phyloP scores from a whole-genome alignment of 1,140 invertebrate species.

The Lepidotrigona ventralis region DNA sequence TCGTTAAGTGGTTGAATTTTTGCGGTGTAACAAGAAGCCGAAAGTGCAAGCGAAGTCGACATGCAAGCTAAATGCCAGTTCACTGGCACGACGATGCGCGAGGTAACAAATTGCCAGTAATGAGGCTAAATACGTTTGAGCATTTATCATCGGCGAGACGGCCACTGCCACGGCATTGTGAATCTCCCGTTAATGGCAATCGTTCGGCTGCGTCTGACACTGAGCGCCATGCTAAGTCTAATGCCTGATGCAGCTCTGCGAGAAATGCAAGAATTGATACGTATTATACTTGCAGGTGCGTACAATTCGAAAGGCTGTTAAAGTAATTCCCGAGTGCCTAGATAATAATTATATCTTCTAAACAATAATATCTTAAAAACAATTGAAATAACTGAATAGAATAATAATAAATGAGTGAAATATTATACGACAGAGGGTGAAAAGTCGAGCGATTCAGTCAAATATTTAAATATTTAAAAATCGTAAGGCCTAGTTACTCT shows the following conservation, averaged over 20 bases:
- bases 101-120: slow-evolving; percentile 69
- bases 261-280: background rate
- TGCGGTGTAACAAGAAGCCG: slow-evolving; percentile 18
- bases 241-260: background rate
- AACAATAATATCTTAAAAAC: too few relatives aligned
- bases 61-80: slow-evolving; percentile 1
- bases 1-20: slow-evolving; percentile 9
- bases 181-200: slow-evolving; percentile 59
- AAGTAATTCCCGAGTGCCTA: background rate
- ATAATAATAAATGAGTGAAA: too few relatives aligned
- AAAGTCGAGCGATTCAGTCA: too few relatives aligned
- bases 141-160: slow-evolving; percentile 67
- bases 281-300: background rate
- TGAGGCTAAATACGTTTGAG: slow-evolving; percentile 65
- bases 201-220: slow-evolving; percentile 48
- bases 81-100: slow-evolving; percentile 31
- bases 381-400: too few relatives aligned
- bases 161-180: slow-evolving; percentile 51
- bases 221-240: background rate
- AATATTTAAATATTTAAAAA: too few relatives aligned
- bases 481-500: too few relatives aligned
- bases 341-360: background rate
- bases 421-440: too few relatives aligned
- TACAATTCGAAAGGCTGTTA: background rate
- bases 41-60: background rate